Base-by-base conservation (phyloP, 1,140 invertebrate genomes). In the Ostrea denselamellosa region DNA sequence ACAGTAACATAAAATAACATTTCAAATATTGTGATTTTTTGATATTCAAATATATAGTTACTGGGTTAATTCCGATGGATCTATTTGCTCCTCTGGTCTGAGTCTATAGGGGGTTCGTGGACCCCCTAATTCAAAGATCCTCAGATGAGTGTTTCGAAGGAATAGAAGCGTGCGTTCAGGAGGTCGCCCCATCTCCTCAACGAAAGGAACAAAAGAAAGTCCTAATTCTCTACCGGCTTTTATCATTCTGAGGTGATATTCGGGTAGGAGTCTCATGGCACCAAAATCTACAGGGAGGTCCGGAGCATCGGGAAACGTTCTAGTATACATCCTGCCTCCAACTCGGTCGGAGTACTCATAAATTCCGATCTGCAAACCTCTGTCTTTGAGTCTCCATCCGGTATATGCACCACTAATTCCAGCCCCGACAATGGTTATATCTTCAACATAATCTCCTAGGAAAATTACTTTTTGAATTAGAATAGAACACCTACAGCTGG, bases 391-490 rank as follows among this genome's bases (percentile, higher is more conserved):
- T 85, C 86, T 83, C 89, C 87, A 91, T 19, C 51, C 87, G 4
- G 87, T 44, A 51, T 86, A 91, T 22, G 90, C 28, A 19, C 90
- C 90, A 22, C 87, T 83, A 4, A 89, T 84, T 12, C 90, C 90
- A 3, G 85, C 90, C 9, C 90, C 90, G 25, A 91, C 65, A 14
- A 91, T 89, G 17, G 90, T 87, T 4, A 91, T 81, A 53, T 90
- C 90, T 53, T 81, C 71, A 81, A 62, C 58, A 8, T 62, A 19
- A 7, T 17, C n/a, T 62, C 58, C 58, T 62, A n/a, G 14, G n/a
- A n/a, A 5, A 14, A 62, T 19, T 19, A 44, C 1, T 44, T 44
- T 44, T 5, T 44, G 34, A 44, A 2, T 44, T 44, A 44, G 34
- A 5, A 44, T 44, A 44, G 2, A 44, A 44, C 34, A 44, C 1